Conservation (phyloP, 2,113 vertebrate genomes). For the Oncorhynchus mykiss region DNA sequence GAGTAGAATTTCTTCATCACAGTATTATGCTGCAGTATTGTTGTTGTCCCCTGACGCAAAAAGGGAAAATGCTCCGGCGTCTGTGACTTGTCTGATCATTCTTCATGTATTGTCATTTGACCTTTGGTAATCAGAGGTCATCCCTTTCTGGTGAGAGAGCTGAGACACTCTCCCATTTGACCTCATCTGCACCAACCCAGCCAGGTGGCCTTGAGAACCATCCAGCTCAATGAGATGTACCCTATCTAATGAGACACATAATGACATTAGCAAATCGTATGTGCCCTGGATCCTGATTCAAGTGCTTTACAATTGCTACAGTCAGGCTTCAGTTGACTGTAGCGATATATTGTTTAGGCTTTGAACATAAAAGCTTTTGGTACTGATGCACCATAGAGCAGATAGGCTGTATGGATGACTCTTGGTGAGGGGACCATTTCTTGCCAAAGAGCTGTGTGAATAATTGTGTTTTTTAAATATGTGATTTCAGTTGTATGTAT, state of each 20-base stretch:
- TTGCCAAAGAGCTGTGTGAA: too few species aligned
- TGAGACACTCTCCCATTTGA: not conserved
- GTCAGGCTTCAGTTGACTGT: too few species aligned
- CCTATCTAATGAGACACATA: too few species aligned
- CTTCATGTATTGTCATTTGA: slow-evolving; percentile 4
- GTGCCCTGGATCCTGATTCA: not conserved
- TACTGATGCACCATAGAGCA: too few species aligned
- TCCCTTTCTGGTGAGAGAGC: not conserved
- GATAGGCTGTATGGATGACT: too few species aligned
- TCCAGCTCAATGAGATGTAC: not conserved
- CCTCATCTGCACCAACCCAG: not conserved
- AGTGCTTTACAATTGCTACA: too few species aligned
- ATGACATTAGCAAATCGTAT: not conserved
- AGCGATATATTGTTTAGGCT: too few species aligned
- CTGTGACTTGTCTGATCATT: not conserved
- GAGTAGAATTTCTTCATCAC: too few species aligned
- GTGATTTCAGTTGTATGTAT: not conserved
- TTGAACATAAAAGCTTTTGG: too few species aligned
- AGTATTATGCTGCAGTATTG: too few species aligned
- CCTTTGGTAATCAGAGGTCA: not conserved
- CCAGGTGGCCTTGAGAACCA: not conserved
- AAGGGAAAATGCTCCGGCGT: not conserved
- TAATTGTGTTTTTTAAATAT: not conserved
- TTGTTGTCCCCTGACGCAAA: not conserved
- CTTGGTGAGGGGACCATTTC: too few species aligned